Conservation (phyloP, 2,888 invertebrate genomes). For the Drosophila cyrtoloma region DNA sequence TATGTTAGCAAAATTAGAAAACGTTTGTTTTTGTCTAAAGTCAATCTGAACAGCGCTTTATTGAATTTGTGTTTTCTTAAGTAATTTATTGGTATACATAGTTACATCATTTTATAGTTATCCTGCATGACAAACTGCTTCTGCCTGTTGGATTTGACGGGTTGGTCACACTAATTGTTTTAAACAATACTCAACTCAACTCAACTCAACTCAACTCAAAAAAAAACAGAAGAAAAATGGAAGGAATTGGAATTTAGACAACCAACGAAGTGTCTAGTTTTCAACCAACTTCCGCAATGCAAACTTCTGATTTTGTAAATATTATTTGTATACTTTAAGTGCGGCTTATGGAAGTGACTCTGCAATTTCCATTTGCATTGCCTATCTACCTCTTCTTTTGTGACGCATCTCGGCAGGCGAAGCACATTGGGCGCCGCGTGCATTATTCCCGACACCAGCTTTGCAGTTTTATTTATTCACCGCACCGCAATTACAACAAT, state of each 20-base stretch:
- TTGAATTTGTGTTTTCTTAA: neutral
- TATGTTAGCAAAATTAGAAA: neutral
- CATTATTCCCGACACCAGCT: conserved; percentile 80
- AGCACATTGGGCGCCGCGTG: conserved; percentile 77
- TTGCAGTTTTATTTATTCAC: conserved; percentile 55
- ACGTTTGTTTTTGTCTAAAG: neutral
- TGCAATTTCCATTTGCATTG: conserved; percentile 3
- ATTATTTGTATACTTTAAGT: neutral
- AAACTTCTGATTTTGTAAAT: too few relatives aligned
- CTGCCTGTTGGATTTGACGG: conserved; percentile 61
- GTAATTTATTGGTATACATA: conserved; percentile 53
- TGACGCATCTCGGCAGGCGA: conserved; percentile 84
- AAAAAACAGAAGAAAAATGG: neutral
- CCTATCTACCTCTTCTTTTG: conserved; percentile 82
- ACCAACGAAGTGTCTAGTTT: neutral
- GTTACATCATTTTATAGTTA: conserved; percentile 79
- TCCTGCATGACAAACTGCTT: conserved; percentile 83
- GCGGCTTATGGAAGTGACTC: neutral
- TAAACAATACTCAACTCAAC: conserved; percentile 30
- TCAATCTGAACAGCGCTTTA: conserved; percentile 8
- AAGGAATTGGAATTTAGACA: neutral
- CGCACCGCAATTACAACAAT: conserved; percentile 39
- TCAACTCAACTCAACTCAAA: conserved; percentile 17
- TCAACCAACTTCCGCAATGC: neutral
- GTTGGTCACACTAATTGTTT: neutral